A percentile compares a stretch with the other conserved stretches of the same genome.
These are phyloP conservation scores for Petrocephalus sullivani DNA, from an alignment of 2,797 vertebrate species.

Conservation along the genomic window DNA sequence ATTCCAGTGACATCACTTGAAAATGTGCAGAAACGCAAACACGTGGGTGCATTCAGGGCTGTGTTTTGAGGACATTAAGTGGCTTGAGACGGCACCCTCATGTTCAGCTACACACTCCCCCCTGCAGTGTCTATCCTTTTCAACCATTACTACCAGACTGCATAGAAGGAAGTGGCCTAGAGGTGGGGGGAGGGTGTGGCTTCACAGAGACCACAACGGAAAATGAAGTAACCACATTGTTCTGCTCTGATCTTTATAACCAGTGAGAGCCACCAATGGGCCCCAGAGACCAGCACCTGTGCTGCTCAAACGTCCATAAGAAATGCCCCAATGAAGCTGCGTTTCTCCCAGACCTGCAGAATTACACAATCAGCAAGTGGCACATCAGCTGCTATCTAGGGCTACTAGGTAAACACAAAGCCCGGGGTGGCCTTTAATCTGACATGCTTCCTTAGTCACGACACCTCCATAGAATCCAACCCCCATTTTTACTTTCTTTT, in stretches of 20 bases:
- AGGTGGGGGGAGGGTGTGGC: background rate
- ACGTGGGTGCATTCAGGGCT: background rate
- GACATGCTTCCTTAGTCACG: background rate
- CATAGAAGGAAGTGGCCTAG: background rate
- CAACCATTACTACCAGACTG: background rate
- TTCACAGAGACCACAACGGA: slow-evolving; percentile 11
- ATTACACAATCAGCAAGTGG: background rate
- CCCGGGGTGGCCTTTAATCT: background rate
- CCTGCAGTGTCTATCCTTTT: background rate
- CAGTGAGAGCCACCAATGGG: too few relatives aligned
- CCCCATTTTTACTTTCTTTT: background rate
- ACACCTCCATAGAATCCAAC: background rate
- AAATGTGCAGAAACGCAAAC: background rate
- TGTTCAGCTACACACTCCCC: background rate
- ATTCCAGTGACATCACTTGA: background rate
- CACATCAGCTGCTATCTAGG: background rate
- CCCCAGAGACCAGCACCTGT: background rate
- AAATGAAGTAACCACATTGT: slow-evolving; percentile 4
- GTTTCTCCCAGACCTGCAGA: background rate
- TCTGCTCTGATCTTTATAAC: slow-evolving; percentile 1
- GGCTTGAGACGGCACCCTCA: background rate
- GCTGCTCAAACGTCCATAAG: background rate
- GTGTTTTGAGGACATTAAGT: background rate
- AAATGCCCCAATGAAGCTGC: background rate
- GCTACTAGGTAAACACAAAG: background rate